These are phyloP conservation scores for Hirtodrosophila duncani DNA, from an alignment of 2,888 invertebrate species.

Conservation along the genomic window DNA sequence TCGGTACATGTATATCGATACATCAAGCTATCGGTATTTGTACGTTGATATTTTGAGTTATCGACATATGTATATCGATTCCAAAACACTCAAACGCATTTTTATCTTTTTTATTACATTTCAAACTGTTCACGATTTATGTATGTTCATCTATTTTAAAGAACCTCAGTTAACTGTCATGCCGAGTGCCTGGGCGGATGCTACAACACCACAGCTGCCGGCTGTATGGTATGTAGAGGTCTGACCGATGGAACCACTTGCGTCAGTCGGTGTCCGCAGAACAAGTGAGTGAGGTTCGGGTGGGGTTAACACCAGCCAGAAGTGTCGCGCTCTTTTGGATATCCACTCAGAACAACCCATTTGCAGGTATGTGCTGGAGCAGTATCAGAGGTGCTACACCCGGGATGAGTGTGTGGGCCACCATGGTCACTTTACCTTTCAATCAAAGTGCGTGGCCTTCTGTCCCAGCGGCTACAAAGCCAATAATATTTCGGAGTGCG, in stretches of 20 bases:
- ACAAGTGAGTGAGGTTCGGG: constrained; percentile 79
- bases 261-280: constrained; percentile 82
- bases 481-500: constrained; percentile 36
- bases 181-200: constrained; percentile 90
- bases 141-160: constrained; percentile 19
- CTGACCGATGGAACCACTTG: constrained; percentile 81
- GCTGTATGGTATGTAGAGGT: constrained; percentile 85
- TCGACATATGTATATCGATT: constrained; percentile 48
- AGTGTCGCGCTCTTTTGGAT: constrained; percentile 2
- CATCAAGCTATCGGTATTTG: constrained; percentile 76
- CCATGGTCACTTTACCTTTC: constrained; percentile 52
- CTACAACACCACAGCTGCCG: constrained; percentile 75
- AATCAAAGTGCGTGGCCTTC: constrained; percentile 45
- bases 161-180: constrained; percentile 80
- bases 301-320: not conserved
- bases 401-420: constrained; percentile 81
- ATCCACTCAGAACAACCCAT: constrained; percentile 17
- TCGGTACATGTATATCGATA: too few relatives aligned
- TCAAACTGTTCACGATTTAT: constrained; percentile 10
- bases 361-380: constrained; percentile 61
- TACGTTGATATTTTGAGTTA: constrained; percentile 69
- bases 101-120: not conserved
- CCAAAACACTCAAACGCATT: not conserved
- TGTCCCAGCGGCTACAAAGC: constrained; percentile 58
- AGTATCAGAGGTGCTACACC: constrained; percentile 83